Base-by-base conservation (phyloP, 92 coral and sea anemone genomes). In the Siderastrea siderea region DNA sequence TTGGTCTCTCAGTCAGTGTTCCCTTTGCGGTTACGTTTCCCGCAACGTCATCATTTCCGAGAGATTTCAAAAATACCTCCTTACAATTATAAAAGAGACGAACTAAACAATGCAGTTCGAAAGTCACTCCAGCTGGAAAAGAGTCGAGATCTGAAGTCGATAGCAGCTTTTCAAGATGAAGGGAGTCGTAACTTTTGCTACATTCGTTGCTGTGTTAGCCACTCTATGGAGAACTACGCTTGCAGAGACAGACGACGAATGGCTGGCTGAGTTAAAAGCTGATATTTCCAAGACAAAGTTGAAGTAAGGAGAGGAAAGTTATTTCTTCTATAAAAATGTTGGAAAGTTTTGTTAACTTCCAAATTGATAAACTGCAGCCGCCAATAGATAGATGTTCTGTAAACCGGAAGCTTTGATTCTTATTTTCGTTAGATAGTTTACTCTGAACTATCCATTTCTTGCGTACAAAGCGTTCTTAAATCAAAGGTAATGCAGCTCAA, bases 11-110 rank as follows among this genome's bases (percentile, higher is more conserved):
- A 53, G 57, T 1, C 17, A 7, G 45, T 0, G 6, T 2, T 65
- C 70, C 46, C 47, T 8, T 65, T 19, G 8, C 1, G n/a, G 11
- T 19, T 65, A 19, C 70, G 47, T 19, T 5, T 65, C 11, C 47
- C 47, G 43, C 70, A 3, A 65, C 70, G 47, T 65, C 70, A 65
- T 65, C 47, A 65, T 26, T 65, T 65, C 70, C 70, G 47, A 65
- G 26, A 17, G 46, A 65, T 19, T 38, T 19, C 45, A 19, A 19
- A 65, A 5, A 17, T 45, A 4, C 46, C 3, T 26, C 14, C 51
- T n/a, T 45, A 1, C n/a, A 47, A 47, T 46, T 44, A 44, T 70
- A 70, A 68, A 69, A 70, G 51, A 70, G 47, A 19, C 52, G 6
- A 13, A 47, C 51, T 3, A 12, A 5, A 14, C 53, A 9, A 3